Conservation (phyloP, 2,797 vertebrate species). For the Vireo griseus region DNA sequence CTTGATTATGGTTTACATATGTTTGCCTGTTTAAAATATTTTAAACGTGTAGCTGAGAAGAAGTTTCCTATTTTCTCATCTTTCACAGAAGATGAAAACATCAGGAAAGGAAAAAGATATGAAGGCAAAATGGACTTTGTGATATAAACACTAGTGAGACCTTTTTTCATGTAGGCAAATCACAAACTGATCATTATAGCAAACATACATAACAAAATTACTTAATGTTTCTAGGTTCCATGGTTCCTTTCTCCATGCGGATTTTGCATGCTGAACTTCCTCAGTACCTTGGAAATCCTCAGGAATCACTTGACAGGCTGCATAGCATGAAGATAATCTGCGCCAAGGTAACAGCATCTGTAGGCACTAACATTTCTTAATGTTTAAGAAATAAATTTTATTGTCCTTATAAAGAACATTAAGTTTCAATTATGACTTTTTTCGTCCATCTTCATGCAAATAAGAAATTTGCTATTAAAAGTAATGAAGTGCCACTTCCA, state of each 20-base stretch:
- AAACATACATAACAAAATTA: not conserved
- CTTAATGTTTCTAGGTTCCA: constrained; percentile 81
- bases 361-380: not conserved
- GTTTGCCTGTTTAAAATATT: not conserved
- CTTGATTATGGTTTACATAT: not conserved
- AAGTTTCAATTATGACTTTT: not conserved
- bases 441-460: not conserved
- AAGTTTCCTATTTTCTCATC: not conserved
- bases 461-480: not conserved
- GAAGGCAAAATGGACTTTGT: not conserved
- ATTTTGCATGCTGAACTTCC: constrained; percentile 93
- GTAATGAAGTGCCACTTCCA: not conserved
- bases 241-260: constrained; percentile 97
- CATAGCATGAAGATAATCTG: constrained; percentile 88
- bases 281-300: constrained; percentile 91
- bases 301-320: constrained; percentile 92
- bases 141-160: not conserved
- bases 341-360: constrained; percentile 76
- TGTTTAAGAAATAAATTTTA: not conserved
- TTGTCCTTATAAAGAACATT: not conserved
- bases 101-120: not conserved
- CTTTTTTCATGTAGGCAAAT: not conserved
- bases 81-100: too few relatives aligned
- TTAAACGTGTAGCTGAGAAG: not conserved
- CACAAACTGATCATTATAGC: not conserved